A percentile compares a stretch with the other conserved stretches of the same genome.
These are phyloP conservation scores for Daubentonia madagascariensis DNA, from an alignment of 2,113 vertebrate genomes.

Conservation along the genomic window DNA sequence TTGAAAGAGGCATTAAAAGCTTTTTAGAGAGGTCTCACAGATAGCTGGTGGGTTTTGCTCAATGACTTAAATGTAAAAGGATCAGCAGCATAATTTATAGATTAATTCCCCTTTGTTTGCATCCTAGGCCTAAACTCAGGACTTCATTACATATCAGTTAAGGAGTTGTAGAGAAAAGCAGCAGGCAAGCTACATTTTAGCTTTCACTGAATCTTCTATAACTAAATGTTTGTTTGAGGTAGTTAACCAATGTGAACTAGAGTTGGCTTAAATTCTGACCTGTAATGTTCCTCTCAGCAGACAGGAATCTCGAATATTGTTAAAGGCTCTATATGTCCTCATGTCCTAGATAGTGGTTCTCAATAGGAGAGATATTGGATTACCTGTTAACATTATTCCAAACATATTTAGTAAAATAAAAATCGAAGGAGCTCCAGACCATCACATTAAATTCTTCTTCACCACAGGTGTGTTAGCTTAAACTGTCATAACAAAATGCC, in stretches of 20 bases:
- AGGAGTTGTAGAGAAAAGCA: neutral
- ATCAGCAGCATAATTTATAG: neutral
- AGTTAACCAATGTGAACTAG: neutral
- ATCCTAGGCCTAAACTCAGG: neutral
- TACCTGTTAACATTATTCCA: neutral
- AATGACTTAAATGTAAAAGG: neutral
- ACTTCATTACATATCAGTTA: neutral
- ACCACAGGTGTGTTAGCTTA: neutral
- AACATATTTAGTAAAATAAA: slow-evolving; percentile 23
- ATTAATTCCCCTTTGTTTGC: neutral
- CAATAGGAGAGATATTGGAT: neutral
- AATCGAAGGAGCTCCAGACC: neutral
- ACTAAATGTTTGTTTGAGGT: neutral
- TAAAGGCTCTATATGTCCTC: neutral
- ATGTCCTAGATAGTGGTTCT: neutral
- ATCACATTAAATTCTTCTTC: neutral
- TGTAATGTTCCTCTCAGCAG: neutral
- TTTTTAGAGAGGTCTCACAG: neutral
- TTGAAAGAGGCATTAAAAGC: neutral
- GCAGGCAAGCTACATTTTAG: neutral
- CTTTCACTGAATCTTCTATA: neutral
- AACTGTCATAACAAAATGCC: neutral
- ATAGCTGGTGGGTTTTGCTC: neutral
- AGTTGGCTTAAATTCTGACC: neutral
- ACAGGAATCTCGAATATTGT: neutral